Evolutionary conservation across 2,888 invertebrate genomes (phyloP).

Genomic region (Cheilosia grossa): DNA sequence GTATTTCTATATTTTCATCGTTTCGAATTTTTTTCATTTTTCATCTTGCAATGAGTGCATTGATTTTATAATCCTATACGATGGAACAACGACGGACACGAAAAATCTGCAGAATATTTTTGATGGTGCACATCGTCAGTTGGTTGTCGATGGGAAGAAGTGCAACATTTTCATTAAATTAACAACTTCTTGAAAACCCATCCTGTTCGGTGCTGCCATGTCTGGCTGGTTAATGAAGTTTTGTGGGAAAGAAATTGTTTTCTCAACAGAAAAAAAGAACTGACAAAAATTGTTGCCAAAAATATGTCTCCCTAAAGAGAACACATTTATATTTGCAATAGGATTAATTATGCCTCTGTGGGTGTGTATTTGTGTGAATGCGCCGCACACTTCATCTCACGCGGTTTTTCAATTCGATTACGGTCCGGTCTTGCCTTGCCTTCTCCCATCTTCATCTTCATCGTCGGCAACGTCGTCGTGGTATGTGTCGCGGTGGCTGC

Average conservation of each 20-base stretch:
- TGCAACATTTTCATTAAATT: slow-evolving; percentile 26
- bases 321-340: slow-evolving; percentile 26
- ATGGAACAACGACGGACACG: slow-evolving; percentile 48
- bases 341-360: neutral
- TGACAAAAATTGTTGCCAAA: slow-evolving; percentile 35
- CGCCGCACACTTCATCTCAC: slow-evolving; percentile 43
- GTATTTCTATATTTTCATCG: slow-evolving; percentile 36
- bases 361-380: slow-evolving; percentile 23
- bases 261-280: neutral
- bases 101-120: slow-evolving; percentile 30
- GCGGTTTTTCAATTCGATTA: slow-evolving; percentile 65
- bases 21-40: slow-evolving; percentile 12
- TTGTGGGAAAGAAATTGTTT: neutral
- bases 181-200: slow-evolving; percentile 8
- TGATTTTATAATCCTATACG: slow-evolving; percentile 71
- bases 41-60: slow-evolving; percentile 65
- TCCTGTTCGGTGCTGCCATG: slow-evolving; percentile 1
- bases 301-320: slow-evolving; percentile 45
- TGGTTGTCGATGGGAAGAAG: slow-evolving; percentile 4
- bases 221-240: neutral
- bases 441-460: slow-evolving; percentile 25
- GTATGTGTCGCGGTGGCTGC: slow-evolving; percentile 7
- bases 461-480: slow-evolving; percentile 2
- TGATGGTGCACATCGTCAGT: neutral
- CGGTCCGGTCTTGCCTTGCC: slow-evolving; percentile 47